These are phyloP conservation scores for Coilia nasus DNA, from an alignment of 2,797 vertebrate genomes.

Conservation along the genomic window DNA sequence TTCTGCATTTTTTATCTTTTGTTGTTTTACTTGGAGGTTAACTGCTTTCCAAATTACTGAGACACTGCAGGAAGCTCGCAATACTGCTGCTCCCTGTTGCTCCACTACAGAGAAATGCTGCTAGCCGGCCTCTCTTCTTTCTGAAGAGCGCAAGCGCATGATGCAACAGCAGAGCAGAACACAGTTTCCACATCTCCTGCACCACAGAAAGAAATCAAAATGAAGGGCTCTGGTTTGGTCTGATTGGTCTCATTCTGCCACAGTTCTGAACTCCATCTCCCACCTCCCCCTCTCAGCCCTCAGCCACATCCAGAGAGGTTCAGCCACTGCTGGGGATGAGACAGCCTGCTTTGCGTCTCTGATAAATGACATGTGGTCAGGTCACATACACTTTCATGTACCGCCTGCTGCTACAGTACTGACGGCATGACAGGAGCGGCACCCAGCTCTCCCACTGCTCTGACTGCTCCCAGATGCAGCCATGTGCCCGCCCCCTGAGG, in stretches of 20 bases:
- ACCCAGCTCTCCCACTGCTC: slow-evolving; percentile 11
- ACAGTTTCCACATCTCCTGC: neutral
- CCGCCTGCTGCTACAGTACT: neutral
- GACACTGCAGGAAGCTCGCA: neutral
- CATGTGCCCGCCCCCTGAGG: neutral
- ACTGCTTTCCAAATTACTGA: neutral
- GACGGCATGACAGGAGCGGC: neutral
- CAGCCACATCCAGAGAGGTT: no score
- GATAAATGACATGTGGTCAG: no score
- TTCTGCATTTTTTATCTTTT: neutral
- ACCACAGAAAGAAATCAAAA: neutral
- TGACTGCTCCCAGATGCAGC: neutral
- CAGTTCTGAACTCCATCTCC: neutral
- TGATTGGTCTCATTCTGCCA: neutral
- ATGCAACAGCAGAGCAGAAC: neutral
- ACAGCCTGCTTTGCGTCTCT: neutral
- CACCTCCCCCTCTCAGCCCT: neutral
- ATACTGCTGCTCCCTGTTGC: neutral
- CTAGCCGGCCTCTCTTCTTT: neutral
- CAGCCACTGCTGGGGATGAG: no score
- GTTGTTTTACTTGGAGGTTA: neutral
- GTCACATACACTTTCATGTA: no score
- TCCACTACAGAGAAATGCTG: neutral
- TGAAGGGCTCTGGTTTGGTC: no score
- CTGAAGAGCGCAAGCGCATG: neutral